These are phyloP conservation scores for Apocrypta bakeri DNA, from an alignment of 1,140 invertebrate genomes.

Conservation along the genomic window DNA sequence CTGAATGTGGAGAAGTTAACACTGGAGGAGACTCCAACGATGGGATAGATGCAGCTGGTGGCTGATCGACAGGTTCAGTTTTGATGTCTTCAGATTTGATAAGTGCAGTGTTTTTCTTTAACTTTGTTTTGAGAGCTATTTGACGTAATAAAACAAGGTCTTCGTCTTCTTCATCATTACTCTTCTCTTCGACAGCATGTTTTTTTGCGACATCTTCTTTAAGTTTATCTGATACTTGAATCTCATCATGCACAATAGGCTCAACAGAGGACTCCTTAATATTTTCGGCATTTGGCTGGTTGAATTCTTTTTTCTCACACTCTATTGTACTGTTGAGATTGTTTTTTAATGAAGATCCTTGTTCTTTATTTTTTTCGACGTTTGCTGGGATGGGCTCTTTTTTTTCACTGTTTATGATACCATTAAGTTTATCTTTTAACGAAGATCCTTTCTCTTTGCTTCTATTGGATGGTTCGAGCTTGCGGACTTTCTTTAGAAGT, in stretches of 20 bases:
- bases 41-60: background rate
- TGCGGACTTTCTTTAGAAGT: slow-evolving; percentile 66
- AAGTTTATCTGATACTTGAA: background rate
- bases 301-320: background rate
- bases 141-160: slow-evolving; percentile 64
- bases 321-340: too few species aligned
- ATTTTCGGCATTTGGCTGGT: background rate
- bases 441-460: slow-evolving; percentile 62
- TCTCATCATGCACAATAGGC: background rate
- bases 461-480: slow-evolving; percentile 57
- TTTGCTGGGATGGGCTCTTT: background rate
- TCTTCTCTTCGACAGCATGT: background rate
- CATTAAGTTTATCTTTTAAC: slow-evolving; percentile 68
- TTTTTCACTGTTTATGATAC: slow-evolving; percentile 60
- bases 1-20: too few species aligned
- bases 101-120: slow-evolving; percentile 53
- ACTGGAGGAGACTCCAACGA: background rate
- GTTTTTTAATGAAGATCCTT: too few species aligned
- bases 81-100: background rate
- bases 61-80: background rate
- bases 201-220: background rate
- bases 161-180: slow-evolving; percentile 56
- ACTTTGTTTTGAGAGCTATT: slow-evolving; percentile 67
- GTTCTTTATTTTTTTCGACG: background rate
- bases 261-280: background rate